Percentiles rank a stretch among this genome's conserved stretches.
Conservation (phyloP, 2,113 vertebrate genomes). For the Prunella fulvescens region DNA sequence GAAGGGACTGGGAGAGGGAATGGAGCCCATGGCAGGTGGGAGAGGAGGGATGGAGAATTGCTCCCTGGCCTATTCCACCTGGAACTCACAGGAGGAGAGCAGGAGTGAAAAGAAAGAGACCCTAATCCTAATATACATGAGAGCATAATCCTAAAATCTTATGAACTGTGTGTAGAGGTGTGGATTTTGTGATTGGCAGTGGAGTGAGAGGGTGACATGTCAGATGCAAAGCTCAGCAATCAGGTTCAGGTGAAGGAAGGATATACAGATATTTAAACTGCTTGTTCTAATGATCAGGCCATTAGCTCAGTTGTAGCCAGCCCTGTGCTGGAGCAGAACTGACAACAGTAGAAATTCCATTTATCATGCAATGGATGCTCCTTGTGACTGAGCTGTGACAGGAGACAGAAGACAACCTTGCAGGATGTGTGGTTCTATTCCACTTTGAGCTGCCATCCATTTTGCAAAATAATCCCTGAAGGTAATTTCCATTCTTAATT, state of each 20-base stretch:
- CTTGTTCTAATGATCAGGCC: neutral
- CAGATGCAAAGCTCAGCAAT: neutral
- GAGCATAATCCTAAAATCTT: neutral
- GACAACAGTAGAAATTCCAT: neutral
- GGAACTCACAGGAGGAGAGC: neutral
- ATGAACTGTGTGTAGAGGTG: accelerated
- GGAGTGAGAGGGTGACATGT: accelerated
- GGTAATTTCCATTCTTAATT: neutral
- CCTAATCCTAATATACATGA: accelerated
- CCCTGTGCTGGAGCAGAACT: neutral
- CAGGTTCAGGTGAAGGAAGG: neutral
- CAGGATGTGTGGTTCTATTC: neutral
- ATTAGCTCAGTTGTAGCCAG: accelerated
- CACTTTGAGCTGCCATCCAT: neutral
- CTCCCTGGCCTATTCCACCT: neutral
- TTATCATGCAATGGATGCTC: neutral
- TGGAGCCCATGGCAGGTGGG: neutral
- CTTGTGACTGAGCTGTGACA: neutral
- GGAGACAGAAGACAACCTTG: neutral
- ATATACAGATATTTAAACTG: accelerated
- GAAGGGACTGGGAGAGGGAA: no score
- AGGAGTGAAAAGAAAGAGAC: neutral
- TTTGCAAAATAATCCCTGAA: neutral
- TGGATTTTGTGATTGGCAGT: neutral
- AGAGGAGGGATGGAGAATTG: neutral